These are phyloP conservation scores for Barnardius zonarius DNA, from an alignment of 2,113 vertebrate genomes.

Conservation along the genomic window DNA sequence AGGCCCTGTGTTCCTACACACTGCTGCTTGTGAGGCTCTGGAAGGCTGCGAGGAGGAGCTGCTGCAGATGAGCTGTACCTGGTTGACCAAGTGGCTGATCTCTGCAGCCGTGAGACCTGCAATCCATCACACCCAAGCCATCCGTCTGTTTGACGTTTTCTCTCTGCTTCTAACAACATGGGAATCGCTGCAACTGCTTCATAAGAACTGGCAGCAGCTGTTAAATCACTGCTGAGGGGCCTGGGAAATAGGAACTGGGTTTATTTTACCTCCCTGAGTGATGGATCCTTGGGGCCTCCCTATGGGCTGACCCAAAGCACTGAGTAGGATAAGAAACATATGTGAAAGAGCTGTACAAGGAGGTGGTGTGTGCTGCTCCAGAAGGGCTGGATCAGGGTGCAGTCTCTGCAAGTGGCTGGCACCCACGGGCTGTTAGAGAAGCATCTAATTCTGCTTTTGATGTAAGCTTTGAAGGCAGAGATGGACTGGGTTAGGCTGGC, in stretches of 20 bases:
- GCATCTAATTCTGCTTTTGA: not conserved
- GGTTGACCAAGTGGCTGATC: not conserved
- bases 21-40: not conserved
- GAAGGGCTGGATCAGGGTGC: not conserved
- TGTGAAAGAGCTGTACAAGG: not conserved
- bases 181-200: not conserved
- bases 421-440: fast-evolving
- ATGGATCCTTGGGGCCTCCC: not conserved
- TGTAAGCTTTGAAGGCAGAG: not conserved
- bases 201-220: not conserved
- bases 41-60: not conserved
- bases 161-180: not conserved
- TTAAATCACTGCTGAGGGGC: not conserved
- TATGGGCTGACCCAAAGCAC: not conserved
- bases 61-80: not conserved
- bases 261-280: not conserved
- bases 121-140: not conserved
- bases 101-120: not conserved
- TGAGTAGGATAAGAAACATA: not conserved
- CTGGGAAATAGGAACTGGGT: not conserved
- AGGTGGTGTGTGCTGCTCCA: not conserved
- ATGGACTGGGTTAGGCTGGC: not conserved
- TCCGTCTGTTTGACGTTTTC: not conserved
- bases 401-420: not conserved
- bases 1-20: not conserved